Evolutionary conservation across 2,113 vertebrate genomes (phyloP).

Genomic region (Sturnus vulgaris): DNA sequence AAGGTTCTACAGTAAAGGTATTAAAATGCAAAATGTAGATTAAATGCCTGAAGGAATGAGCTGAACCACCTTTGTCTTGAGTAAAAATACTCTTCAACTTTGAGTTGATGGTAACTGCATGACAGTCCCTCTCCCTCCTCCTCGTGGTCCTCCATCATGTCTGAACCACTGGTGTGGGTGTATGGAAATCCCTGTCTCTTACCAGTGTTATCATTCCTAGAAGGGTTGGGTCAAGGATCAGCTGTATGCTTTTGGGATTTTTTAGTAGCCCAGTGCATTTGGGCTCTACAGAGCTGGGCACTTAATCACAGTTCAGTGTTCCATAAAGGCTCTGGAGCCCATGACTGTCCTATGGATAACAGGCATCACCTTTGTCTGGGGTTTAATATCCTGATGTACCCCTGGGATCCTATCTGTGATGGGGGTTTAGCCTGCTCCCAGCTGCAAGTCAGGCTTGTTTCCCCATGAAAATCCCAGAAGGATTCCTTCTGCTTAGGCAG

Average conservation of each 20-base stretch:
- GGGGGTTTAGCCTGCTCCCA: not conserved
- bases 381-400: not conserved
- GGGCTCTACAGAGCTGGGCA: not conserved
- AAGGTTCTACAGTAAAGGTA: not conserved
- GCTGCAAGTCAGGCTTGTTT: not conserved
- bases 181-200: not conserved
- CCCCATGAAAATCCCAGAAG: not conserved
- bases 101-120: not conserved
- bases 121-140: not conserved
- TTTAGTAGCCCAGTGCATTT: not conserved
- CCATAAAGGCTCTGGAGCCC: not conserved
- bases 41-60: not conserved
- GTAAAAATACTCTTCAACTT: not conserved
- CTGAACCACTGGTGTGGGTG: rapidly evolving
- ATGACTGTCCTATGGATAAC: rapidly evolving
- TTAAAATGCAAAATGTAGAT: not conserved
- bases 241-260: not conserved
- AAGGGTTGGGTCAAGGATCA: not conserved
- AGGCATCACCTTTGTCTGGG: not conserved
- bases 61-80: not conserved
- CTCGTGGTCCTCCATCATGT: not conserved
- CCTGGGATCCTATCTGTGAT: not conserved
- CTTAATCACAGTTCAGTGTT: rapidly evolving
- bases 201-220: not conserved
- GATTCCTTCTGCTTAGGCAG: not conserved